These are phyloP conservation scores for Muricea muricata DNA, from an alignment of 92 coral and sea anemone species.

Conservation along the genomic window DNA sequence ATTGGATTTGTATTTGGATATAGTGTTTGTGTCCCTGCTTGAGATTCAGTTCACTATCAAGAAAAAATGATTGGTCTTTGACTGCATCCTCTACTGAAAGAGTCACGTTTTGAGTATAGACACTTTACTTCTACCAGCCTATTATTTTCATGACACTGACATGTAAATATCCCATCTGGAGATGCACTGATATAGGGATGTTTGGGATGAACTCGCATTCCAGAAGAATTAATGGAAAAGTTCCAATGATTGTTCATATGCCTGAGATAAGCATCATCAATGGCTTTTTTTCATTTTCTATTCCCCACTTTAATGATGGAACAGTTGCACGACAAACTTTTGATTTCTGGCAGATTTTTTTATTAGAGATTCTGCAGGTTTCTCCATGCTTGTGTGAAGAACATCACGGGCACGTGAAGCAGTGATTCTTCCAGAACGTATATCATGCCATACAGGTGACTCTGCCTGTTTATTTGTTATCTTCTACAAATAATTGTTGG, in stretches of 20 bases:
- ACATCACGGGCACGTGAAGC: not conserved
- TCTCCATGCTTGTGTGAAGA: not conserved
- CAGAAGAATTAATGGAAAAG: constrained; percentile 31
- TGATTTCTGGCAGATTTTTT: not conserved
- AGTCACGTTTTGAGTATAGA: constrained; percentile 42
- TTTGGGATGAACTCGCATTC: constrained; percentile 16
- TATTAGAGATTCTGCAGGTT: not conserved
- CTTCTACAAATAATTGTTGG: not conserved
- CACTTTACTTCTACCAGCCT: constrained; percentile 53
- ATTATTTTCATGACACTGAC: constrained; percentile 41
- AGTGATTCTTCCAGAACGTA: not conserved
- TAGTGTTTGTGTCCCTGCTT: constrained; percentile 48
- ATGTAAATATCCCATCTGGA: constrained; percentile 51
- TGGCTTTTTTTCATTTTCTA: constrained; percentile 9
- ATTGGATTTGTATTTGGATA: constrained; percentile 65
- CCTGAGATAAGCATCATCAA: not conserved
- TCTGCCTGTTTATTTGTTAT: not conserved
- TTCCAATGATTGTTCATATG: not conserved
- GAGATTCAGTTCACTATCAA: constrained; percentile 41
- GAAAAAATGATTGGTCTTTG: constrained; percentile 46
- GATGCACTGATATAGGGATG: constrained; percentile 40
- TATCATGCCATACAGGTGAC: not conserved
- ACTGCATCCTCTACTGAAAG: constrained; percentile 26
- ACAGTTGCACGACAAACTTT: not conserved
- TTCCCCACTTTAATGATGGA: constrained; percentile 10